These are phyloP conservation scores for Drosophila navojoa DNA, from an alignment of 1,140 invertebrate genomes.

Conservation along the genomic window DNA sequence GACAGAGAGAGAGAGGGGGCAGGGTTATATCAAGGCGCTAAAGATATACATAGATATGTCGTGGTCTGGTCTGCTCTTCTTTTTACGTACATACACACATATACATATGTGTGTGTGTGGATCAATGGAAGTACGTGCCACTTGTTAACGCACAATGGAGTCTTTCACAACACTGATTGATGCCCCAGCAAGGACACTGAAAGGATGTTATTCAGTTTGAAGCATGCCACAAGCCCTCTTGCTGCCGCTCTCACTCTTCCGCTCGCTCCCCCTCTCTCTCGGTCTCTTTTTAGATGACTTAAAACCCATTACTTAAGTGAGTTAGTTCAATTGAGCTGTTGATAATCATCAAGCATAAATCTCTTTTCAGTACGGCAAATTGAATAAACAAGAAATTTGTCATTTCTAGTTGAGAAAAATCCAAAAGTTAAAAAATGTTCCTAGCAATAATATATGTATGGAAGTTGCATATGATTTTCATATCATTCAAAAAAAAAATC, in stretches of 20 bases:
- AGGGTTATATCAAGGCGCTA: constrained; percentile 19
- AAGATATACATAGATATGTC: constrained; percentile 68
- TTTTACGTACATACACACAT: constrained; percentile 19
- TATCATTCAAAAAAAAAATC: too few species aligned
- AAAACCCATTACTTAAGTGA: neutral
- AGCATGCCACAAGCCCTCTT: neutral
- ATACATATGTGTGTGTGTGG: constrained; percentile 35
- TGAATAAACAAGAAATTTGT: too few species aligned
- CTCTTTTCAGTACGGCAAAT: neutral
- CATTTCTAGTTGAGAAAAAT: too few species aligned
- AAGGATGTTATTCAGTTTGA: constrained; percentile 17
- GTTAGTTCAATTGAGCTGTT: neutral
- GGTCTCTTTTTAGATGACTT: neutral
- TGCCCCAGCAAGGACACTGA: constrained; percentile 36
- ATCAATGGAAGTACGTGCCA: constrained; percentile 71
- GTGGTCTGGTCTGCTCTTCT: constrained; percentile 33
- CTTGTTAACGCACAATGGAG: constrained; percentile 77
- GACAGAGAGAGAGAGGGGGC: neutral
- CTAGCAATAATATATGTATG: too few species aligned
- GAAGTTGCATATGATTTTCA: too few species aligned
- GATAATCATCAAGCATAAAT: constrained; percentile 1
- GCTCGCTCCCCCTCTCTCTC: neutral
- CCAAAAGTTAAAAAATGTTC: too few species aligned
- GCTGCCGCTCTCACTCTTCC: neutral
- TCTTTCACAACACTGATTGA: constrained; percentile 70